Conservation (phyloP, 1,140 invertebrate genomes). For the Rhyacophila brunnea region DNA sequence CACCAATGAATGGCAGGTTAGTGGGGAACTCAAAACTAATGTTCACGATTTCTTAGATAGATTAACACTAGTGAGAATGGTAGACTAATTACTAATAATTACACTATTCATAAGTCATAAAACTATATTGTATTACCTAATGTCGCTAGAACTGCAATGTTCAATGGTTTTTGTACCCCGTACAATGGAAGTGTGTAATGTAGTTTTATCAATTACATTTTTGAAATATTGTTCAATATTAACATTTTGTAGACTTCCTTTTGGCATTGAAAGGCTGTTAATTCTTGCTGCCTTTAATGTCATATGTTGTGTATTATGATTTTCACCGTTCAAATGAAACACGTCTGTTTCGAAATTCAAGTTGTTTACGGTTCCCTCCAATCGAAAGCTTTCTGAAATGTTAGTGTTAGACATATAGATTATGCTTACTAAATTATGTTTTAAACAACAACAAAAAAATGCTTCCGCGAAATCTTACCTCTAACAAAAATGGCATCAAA, state of each 20-base stretch:
- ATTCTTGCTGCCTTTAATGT: background rate
- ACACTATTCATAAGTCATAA: too few species aligned
- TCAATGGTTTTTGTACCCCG: background rate
- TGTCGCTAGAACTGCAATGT: background rate
- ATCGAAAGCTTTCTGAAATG: conserved; percentile 14
- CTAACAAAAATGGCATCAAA: conserved; percentile 6
- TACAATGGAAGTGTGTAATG: background rate
- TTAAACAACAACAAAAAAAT: too few species aligned
- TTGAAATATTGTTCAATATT: conserved; percentile 7
- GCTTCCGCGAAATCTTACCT: too few species aligned
- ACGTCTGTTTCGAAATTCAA: conserved; percentile 19
- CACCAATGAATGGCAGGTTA: too few species aligned
- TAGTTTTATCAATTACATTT: conserved; percentile 2
- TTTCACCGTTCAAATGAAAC: background rate
- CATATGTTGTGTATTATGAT: background rate
- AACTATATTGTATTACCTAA: too few species aligned
- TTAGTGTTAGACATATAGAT: too few species aligned
- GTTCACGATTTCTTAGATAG: too few species aligned
- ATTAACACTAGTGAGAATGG: too few species aligned
- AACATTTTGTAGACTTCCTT: background rate
- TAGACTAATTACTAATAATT: too few species aligned
- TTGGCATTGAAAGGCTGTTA: background rate
- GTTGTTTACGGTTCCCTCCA: conserved; percentile 19
- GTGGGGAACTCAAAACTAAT: too few species aligned
- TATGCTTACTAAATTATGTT: too few species aligned